phyloP scores from a whole-genome alignment of 1,140 invertebrate genomes.

The Gryllus bimaculatus region DNA sequence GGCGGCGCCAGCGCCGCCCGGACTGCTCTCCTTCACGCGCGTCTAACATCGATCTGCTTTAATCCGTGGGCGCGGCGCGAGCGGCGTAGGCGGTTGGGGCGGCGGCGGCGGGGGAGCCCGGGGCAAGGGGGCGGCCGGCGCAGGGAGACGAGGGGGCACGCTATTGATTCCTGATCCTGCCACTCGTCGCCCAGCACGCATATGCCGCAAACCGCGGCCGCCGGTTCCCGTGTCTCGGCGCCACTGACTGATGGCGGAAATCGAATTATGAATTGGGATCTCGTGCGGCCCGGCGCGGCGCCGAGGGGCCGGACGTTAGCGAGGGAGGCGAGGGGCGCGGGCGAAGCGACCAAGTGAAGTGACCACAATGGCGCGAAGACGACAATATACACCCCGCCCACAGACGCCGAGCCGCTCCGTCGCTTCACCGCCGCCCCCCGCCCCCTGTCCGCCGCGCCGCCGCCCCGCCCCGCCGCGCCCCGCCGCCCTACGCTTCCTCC shows the following conservation, averaged over 20 bases:
- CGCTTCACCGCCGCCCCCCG: too few relatives aligned
- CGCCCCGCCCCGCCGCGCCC: too few relatives aligned
- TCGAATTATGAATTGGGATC: neutral
- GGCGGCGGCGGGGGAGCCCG: too few relatives aligned
- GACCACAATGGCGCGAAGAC: constrained; percentile 2
- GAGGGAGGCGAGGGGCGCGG: neutral
- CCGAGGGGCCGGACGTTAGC: neutral
- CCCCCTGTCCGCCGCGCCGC: too few relatives aligned
- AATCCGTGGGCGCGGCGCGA: too few relatives aligned
- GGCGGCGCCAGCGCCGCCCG: too few relatives aligned
- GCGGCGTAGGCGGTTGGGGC: too few relatives aligned
- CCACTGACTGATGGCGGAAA: neutral
- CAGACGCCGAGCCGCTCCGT: too few relatives aligned
- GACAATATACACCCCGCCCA: neutral
- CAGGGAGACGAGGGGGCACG: neutral
- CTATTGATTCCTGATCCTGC: constrained; percentile 3
- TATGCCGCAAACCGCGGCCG: constrained; percentile 1
- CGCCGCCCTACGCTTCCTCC: neutral
- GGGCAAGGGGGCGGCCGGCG: too few relatives aligned
- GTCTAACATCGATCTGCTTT: too few relatives aligned
- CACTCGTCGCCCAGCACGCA: neutral
- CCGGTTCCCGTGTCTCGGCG: neutral
- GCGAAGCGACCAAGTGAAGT: neutral
- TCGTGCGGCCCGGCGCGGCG: neutral
- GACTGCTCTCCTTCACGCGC: too few relatives aligned